These are phyloP conservation scores for Ranitomeya variabilis DNA, from an alignment of 2,113 vertebrate genomes.

Conservation along the genomic window DNA sequence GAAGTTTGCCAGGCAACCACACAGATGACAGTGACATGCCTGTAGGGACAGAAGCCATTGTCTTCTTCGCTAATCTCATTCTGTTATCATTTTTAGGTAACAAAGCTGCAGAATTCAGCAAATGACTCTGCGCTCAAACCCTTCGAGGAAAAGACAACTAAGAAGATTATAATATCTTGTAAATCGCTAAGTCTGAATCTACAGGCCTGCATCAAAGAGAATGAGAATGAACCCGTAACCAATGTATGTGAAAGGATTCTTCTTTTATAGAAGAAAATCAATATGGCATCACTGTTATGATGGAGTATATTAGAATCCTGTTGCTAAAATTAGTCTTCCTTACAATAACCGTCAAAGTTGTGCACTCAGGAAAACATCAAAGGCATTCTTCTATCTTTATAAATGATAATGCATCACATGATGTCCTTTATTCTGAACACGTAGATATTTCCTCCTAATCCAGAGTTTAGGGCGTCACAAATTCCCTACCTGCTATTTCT, in stretches of 20 bases:
- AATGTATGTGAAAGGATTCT: constrained; percentile 77
- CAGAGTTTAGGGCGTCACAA: no score
- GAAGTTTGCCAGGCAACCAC: neutral
- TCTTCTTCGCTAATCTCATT: neutral
- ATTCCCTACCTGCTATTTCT: no score
- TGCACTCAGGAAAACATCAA: neutral
- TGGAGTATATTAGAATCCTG: neutral
- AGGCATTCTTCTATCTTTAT: neutral
- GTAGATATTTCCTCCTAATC: no score
- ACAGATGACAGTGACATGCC: neutral
- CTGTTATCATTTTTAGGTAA: constrained; percentile 47
- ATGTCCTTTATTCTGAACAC: no score
- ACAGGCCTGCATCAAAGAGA: constrained; percentile 90
- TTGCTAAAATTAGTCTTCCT: neutral
- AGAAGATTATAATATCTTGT: constrained; percentile 87
- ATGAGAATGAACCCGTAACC: constrained; percentile 84
- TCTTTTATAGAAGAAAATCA: neutral
- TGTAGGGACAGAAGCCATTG: neutral
- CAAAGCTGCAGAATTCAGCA: constrained; percentile 71
- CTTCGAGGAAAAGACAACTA: constrained; percentile 88
- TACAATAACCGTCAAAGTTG: neutral
- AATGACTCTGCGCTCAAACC: constrained; percentile 76
- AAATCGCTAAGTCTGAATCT: constrained; percentile 86
- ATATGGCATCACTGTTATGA: neutral
- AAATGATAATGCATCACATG: no score